Conservation (phyloP, 2,888 invertebrate species). For the Pristionchus mayeri region DNA sequence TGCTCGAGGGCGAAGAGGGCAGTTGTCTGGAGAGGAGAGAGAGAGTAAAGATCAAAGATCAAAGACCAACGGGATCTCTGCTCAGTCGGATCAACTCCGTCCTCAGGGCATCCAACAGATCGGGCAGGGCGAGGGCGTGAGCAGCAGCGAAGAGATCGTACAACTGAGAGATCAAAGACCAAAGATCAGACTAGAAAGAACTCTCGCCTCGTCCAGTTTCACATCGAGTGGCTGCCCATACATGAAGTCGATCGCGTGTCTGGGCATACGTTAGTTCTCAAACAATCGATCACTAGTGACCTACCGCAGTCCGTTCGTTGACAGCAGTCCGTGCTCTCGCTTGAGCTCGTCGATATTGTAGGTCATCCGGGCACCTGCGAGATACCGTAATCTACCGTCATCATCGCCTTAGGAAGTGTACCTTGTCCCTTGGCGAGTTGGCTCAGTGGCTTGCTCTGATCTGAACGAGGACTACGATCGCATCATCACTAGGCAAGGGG, state of each 20-base stretch:
- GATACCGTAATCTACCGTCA: neutral
- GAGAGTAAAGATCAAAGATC: constrained; percentile 19
- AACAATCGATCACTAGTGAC: neutral
- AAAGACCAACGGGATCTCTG: constrained; percentile 15
- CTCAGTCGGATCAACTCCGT: neutral
- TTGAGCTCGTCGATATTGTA: constrained; percentile 37
- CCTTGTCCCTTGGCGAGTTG: constrained; percentile 5
- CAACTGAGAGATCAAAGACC: constrained; percentile 24
- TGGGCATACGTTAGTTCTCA: neutral
- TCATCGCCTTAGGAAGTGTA: neutral
- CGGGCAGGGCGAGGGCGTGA: neutral
- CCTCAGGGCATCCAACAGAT: constrained; percentile 20
- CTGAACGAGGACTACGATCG: neutral
- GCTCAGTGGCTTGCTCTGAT: constrained; percentile 26
- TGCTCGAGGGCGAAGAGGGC: constrained; percentile 32
- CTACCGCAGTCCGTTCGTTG: neutral
- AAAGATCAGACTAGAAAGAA: neutral
- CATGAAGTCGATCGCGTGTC: constrained; percentile 32
- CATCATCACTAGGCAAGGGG: neutral
- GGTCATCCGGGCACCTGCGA: neutral
- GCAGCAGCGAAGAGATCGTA: constrained; percentile 25
- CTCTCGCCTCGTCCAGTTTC: neutral
- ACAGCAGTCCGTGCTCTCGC: neutral
- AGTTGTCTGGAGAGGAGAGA: neutral
- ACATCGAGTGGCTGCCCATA: constrained; percentile 25